Evolutionary conservation across 2,113 vertebrate genomes (phyloP).

Genomic region (Cacatua alba): DNA sequence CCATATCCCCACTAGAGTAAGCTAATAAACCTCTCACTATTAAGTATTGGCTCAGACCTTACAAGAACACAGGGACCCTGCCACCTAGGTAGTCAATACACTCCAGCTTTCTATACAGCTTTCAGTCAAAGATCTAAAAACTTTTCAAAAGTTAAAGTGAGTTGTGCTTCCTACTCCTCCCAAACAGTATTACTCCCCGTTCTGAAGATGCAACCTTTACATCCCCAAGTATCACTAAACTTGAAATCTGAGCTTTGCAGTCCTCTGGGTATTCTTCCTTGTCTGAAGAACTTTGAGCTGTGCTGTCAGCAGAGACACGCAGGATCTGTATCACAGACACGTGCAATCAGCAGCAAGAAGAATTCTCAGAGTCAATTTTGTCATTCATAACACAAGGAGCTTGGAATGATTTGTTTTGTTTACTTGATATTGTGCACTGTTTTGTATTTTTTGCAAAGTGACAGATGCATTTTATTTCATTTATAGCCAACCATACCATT

Average conservation of each 20-base stretch:
- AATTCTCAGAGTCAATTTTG: background rate
- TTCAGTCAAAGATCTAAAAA: background rate
- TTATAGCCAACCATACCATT: background rate
- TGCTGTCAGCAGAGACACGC: background rate
- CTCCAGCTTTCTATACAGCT: background rate
- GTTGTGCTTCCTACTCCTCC: background rate
- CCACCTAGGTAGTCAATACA: background rate
- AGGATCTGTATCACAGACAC: background rate
- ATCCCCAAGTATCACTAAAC: background rate
- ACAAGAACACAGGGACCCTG: background rate
- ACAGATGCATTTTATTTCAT: conserved; percentile 14
- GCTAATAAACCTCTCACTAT: background rate
- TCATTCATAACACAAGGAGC: background rate
- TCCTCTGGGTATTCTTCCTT: background rate
- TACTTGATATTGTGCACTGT: background rate
- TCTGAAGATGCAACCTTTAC: background rate
- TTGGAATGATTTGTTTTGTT: conserved; percentile 46
- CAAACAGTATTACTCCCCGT: background rate
- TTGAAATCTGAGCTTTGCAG: background rate
- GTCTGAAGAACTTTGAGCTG: background rate
- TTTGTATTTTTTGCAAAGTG: background rate
- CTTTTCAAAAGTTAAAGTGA: background rate
- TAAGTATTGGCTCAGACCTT: background rate
- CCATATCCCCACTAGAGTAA: background rate
- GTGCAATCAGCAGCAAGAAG: background rate